Base-by-base conservation (phyloP, 2,797 vertebrate species). In the Xyrichtys novacula region DNA sequence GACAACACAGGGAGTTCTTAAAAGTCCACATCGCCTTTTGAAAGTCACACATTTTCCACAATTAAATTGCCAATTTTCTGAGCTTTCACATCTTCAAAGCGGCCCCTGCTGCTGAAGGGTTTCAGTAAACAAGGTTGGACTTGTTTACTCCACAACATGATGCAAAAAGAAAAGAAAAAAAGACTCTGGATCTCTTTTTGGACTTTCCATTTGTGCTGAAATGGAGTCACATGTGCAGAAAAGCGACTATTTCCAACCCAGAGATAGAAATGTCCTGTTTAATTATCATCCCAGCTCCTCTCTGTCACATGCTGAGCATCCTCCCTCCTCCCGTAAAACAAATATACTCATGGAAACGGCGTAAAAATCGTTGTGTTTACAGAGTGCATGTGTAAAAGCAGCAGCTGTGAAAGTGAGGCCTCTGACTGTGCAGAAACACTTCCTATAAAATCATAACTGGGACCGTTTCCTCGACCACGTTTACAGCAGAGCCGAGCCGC, bases 251-350 rank as follows among this genome's bases (percentile, higher is more conserved):
- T 31, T 69, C 29, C 57, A 60, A 28, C 49, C 25, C 16, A 38
- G 62, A 77, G 31, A 77, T 64, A 34, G 58, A 76, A 72, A 59
- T 26, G 65, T 69, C 60, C 23, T 6, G 22, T 56, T 76, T 63
- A 59, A 74, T 68, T 57, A 63, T n/a, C 46, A 44, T 71, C 43
- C 0, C 16, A 39, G 46, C 31, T 56, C 40, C 60, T 50, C 16
- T 49, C 44, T 4, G 34, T 54, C 71, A 76, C 17, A 2, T 55
- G 14, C 20, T 3, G 40, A 59, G 28, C 38, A 5, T 46, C 64
- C 14, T 36, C 38, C 49, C 42, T 23, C 16, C 29, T 22, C 34
- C 4, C 9, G 48, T 34, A 5, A 50, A 14, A 47, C 47, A 61
- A 44, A 62, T 52, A 67, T 22, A 32, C 58, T 57, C 71, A 74